Conservation (phyloP, 2,888 invertebrate species). For the Apamea epomidion region DNA sequence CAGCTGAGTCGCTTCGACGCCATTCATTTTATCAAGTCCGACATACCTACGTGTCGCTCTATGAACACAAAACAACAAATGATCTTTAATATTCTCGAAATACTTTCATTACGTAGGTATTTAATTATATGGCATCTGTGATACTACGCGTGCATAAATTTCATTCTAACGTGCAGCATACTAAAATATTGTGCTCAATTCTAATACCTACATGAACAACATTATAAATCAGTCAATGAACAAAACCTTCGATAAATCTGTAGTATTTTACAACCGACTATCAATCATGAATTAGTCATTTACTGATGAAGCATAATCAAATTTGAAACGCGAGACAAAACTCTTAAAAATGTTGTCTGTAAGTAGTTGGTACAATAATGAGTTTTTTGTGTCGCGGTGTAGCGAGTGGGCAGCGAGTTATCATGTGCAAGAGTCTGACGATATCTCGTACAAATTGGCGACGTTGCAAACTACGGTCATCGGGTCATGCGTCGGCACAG, state of each 20-base stretch:
- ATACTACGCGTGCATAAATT: slow-evolving; percentile 17
- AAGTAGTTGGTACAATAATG: slow-evolving; percentile 6
- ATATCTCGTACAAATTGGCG: slow-evolving; percentile 81
- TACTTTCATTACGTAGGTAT: slow-evolving; percentile 52
- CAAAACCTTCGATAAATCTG: slow-evolving; percentile 21
- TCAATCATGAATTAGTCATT: slow-evolving; percentile 23
- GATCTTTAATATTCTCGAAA: slow-evolving; percentile 62
- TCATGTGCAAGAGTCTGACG: slow-evolving; percentile 66
- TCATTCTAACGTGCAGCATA: slow-evolving; percentile 7
- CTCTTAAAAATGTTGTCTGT: slow-evolving; percentile 19
- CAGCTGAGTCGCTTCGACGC: slow-evolving; percentile 66
- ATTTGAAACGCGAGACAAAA: slow-evolving; percentile 36
- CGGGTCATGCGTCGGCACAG: slow-evolving; percentile 74
- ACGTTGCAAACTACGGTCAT: slow-evolving; percentile 79
- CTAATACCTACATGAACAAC: slow-evolving; percentile 5
- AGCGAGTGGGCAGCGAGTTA: slow-evolving; percentile 53
- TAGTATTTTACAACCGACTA: slow-evolving; percentile 41
- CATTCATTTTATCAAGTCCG: slow-evolving; percentile 65
- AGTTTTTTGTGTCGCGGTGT: slow-evolving; percentile 42
- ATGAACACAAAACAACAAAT: slow-evolving; percentile 56
- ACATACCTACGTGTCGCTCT: slow-evolving; percentile 45
- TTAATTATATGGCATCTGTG: slow-evolving; percentile 25
- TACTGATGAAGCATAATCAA: slow-evolving; percentile 32
- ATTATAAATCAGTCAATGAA: slow-evolving; percentile 41
- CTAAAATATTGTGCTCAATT: slow-evolving; percentile 19